Conservation (phyloP, 2,888 invertebrate genomes). For the Electrophaes corylata region DNA sequence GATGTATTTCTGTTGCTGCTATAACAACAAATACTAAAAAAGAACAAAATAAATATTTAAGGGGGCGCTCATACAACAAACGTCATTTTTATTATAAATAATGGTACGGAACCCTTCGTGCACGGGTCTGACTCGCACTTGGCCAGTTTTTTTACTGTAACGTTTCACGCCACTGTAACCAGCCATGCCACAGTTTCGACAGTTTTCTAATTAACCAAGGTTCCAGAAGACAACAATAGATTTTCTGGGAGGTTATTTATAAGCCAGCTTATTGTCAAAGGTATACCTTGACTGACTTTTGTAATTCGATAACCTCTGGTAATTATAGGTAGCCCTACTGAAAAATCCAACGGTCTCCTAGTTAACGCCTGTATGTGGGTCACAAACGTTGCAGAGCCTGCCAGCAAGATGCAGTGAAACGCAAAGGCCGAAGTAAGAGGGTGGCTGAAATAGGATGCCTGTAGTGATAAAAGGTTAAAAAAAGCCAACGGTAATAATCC, state of each 20-base stretch:
- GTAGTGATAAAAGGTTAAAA: conserved; percentile 22
- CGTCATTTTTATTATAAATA: too few species aligned
- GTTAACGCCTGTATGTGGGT: conserved; percentile 67
- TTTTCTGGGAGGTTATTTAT: not conserved
- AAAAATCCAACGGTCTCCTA: conserved; percentile 52
- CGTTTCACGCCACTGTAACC: not conserved
- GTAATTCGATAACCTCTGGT: not conserved
- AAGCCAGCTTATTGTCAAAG: too few species aligned
- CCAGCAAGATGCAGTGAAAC: conserved; percentile 51
- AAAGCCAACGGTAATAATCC: not conserved
- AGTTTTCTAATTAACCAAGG: not conserved
- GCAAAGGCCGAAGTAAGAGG: conserved; percentile 65
- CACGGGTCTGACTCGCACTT: too few species aligned
- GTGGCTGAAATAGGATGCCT: conserved; percentile 46
- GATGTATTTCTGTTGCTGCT: too few species aligned
- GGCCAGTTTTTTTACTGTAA: too few species aligned
- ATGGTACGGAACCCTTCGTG: too few species aligned
- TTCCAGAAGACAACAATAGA: not conserved
- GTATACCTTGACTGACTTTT: not conserved
- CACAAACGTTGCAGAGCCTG: conserved; percentile 58
- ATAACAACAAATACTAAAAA: too few species aligned
- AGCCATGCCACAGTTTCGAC: not conserved
- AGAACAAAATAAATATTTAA: too few species aligned
- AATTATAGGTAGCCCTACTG: conserved; percentile 40
- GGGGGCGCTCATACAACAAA: too few species aligned